Percentiles rank a stretch among this genome's conserved stretches.
Conservation (phyloP, 2,888 invertebrate species). For the Pammene aurita region DNA sequence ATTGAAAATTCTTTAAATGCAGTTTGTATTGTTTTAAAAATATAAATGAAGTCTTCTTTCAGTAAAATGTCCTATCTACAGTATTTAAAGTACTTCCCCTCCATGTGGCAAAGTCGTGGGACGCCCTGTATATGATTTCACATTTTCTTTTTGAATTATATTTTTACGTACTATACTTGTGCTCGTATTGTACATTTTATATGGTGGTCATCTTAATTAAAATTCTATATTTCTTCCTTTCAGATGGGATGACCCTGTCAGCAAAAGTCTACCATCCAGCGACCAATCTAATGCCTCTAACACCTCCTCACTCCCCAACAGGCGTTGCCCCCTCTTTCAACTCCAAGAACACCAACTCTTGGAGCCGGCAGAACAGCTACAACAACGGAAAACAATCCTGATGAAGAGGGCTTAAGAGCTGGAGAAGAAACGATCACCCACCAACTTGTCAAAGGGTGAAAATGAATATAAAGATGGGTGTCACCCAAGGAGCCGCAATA, state of each 20-base stretch:
- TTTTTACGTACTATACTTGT: too few species aligned
- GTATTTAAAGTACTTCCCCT: too few species aligned
- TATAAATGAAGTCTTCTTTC: too few species aligned
- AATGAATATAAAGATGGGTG: background rate
- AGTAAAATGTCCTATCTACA: too few species aligned
- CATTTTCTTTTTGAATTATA: too few species aligned
- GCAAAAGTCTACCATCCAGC: constrained; percentile 76
- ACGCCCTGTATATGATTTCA: too few species aligned
- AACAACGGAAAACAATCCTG: constrained; percentile 63
- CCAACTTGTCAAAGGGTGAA: constrained; percentile 26
- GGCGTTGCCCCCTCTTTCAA: constrained; percentile 58
- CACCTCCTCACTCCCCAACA: constrained; percentile 65
- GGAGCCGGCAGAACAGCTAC: constrained; percentile 68
- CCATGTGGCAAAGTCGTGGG: too few species aligned
- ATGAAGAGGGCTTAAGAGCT: constrained; percentile 35
- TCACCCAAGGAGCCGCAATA: background rate
- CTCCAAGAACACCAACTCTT: constrained; percentile 50
- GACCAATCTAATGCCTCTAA: constrained; percentile 70
- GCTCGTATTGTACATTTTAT: too few species aligned
- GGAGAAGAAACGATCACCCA: constrained; percentile 20
- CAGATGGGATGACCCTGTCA: constrained; percentile 67
- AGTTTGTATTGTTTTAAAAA: too few species aligned
- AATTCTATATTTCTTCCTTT: constrained; percentile 46
- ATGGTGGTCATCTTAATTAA: background rate
- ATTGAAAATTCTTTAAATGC: too few species aligned